These are phyloP conservation scores for Sminthurinus aureus DNA, from an alignment of 2,888 invertebrate species.

Conservation along the genomic window DNA sequence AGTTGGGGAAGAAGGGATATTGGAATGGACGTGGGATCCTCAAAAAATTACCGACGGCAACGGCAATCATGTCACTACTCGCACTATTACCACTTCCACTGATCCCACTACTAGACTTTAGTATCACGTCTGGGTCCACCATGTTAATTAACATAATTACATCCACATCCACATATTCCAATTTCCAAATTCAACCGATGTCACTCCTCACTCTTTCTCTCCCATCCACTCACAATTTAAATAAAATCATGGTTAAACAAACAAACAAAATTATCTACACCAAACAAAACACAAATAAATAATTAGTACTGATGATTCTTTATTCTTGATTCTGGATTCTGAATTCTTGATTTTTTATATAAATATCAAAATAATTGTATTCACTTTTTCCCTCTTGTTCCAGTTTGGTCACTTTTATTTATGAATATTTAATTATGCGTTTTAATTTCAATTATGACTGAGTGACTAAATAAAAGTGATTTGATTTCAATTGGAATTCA, in stretches of 20 bases:
- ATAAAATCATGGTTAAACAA: not conserved
- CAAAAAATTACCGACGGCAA: constrained; percentile 40
- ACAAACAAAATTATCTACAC: too few relatives aligned
- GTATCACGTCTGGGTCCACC: constrained; percentile 41
- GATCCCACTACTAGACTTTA: constrained; percentile 23
- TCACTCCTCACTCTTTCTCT: not conserved
- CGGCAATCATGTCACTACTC: constrained; percentile 40
- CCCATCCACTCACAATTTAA: not conserved
- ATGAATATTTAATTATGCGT: too few relatives aligned
- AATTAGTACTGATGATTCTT: too few relatives aligned
- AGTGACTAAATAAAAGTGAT: too few relatives aligned
- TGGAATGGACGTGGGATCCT: constrained; percentile 42
- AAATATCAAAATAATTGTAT: too few relatives aligned
- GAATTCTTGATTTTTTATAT: too few relatives aligned
- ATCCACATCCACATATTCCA: not conserved
- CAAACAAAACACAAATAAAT: too few relatives aligned
- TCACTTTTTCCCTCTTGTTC: too few relatives aligned
- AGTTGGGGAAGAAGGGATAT: constrained; percentile 41
- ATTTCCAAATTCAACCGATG: not conserved
- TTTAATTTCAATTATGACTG: too few relatives aligned
- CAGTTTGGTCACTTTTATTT: too few relatives aligned
- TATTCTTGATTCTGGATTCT: too few relatives aligned
- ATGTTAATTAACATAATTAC: constrained; percentile 41
- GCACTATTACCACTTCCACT: constrained; percentile 2
- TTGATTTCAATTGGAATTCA: not conserved